Percentiles rank a stretch among this genome's conserved stretches.
Evolutionary conservation across 2,888 invertebrate genomes (phyloP).

Genomic region (Agriopis marginaria): DNA sequence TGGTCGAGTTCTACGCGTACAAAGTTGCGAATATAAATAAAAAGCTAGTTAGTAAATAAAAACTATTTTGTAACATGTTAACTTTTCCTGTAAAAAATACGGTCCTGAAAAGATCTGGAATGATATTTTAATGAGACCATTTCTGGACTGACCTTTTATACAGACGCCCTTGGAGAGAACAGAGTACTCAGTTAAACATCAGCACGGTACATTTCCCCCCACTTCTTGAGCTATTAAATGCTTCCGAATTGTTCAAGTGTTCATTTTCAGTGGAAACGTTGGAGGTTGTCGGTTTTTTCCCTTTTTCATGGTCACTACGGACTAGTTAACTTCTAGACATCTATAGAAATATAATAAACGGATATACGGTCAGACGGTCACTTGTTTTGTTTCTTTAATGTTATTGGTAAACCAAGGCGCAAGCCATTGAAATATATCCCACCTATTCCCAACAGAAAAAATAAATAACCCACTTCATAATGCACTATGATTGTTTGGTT

Average conservation of each 20-base stretch:
- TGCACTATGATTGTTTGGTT: too few species aligned
- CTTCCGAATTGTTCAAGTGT: slow-evolving; percentile 18
- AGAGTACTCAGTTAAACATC: slow-evolving; percentile 19
- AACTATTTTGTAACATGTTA: not conserved
- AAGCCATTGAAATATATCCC: too few species aligned
- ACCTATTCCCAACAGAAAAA: too few species aligned
- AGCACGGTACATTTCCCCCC: slow-evolving; percentile 24
- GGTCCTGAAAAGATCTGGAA: slow-evolving; percentile 9
- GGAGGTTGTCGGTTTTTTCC: slow-evolving; percentile 16
- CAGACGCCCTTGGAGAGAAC: slow-evolving; percentile 10
- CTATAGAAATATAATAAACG: too few species aligned
- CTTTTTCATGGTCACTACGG: slow-evolving; percentile 13
- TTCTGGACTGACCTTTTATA: slow-evolving; percentile 19
- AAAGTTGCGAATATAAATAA: too few species aligned
- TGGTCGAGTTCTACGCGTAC: too few species aligned
- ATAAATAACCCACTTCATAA: too few species aligned
- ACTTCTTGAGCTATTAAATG: slow-evolving; percentile 25
- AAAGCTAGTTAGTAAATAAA: too few species aligned
- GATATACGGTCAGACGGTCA: not conserved
- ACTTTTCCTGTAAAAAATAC: not conserved
- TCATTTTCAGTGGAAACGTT: slow-evolving; percentile 12
- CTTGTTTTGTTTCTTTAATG: not conserved
- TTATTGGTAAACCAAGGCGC: too few species aligned
- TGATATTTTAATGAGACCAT: slow-evolving; percentile 13
- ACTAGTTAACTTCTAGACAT: slow-evolving; percentile 3